Conservation (phyloP, 2,888 invertebrate genomes). For the Alentia gelatinosa region DNA sequence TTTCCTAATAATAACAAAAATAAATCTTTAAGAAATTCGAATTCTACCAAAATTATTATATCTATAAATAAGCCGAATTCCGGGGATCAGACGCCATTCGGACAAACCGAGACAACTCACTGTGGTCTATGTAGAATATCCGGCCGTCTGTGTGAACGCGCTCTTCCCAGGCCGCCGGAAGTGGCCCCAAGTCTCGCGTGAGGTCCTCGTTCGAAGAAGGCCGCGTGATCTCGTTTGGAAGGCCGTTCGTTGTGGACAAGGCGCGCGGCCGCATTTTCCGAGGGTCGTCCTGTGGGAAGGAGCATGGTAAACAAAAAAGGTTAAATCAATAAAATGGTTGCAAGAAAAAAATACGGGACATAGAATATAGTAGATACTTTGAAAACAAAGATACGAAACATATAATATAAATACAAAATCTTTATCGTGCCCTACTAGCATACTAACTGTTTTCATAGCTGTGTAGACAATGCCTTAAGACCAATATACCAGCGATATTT, state of each 20-base stretch:
- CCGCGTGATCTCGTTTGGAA: conserved; percentile 69
- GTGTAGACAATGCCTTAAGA: too few relatives aligned
- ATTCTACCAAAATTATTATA: too few relatives aligned
- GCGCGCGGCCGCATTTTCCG: conserved; percentile 70
- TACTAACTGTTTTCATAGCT: too few relatives aligned
- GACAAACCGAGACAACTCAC: conserved; percentile 83
- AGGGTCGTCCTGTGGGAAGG: conserved; percentile 74
- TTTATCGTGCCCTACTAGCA: too few relatives aligned
- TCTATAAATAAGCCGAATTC: too few relatives aligned
- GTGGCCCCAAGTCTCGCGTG: conserved; percentile 88
- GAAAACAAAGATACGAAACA: too few relatives aligned
- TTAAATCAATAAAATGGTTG: too few relatives aligned
- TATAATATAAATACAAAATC: too few relatives aligned
- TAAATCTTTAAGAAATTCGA: background rate
- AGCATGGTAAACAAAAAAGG: too few relatives aligned
- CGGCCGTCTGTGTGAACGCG: conserved; percentile 96
- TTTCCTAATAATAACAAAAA: background rate
- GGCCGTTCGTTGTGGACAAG: conserved; percentile 61
- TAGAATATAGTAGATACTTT: too few relatives aligned
- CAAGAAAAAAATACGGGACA: too few relatives aligned
- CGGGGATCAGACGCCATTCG: background rate
- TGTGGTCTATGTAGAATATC: conserved; percentile 99
- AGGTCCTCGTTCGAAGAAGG: conserved; percentile 78
- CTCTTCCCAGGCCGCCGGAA: conserved; percentile 99
- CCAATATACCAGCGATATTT: too few relatives aligned